Base-by-base conservation (phyloP, 1,140 invertebrate genomes). In the Harpegnathos saltator region DNA sequence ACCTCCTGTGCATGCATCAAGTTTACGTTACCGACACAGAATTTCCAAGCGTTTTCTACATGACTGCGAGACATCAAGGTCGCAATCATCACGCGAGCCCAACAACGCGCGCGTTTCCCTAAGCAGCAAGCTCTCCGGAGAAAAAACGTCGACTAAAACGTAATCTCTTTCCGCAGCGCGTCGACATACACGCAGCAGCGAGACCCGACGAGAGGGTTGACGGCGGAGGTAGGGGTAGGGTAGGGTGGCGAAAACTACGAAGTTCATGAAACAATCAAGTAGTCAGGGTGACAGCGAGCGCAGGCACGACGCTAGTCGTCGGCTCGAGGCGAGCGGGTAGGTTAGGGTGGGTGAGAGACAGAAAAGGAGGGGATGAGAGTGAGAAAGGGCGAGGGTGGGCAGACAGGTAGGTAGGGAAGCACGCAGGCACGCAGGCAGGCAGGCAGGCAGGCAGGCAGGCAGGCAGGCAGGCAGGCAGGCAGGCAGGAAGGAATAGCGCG, bases 401-500 rank as follows among this genome's bases (percentile, higher is more conserved):
- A 89, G 88, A 81, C 82, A 89, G 86, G 82, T 78, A 86, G 71
- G 81, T 54, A 65, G 58, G 84, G 24, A 74, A 29, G 74, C 62
- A 68, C n/a, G 78, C 68, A 82, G 66, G 87, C 58, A 74, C 61
- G 73, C 59, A 62, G 54, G 77, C 78, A 87, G 59, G 83, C 80
- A 89, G 75, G 73, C 72, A 89, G 84, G 82, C 83, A 89, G 75
- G 82, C n/a, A 65, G 58, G 84, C 33, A 74, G 24, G 74, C 62
- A 68, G 22, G 78, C 68, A 82, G 66, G 87, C 58, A 74, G 66
- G 73, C 59, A 62, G 54, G 77, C 78, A 87, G 59, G 83, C 80
- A 89, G 75, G 73, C 72, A 89, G 84, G 82, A 85, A 89, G 75
- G 82, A 84, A 86, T 84, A 81, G 63, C 72, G 92, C 93, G 93